Evolutionary conservation across 2,797 vertebrate genomes (phyloP).

Genomic region (Xenentodon cancila): DNA sequence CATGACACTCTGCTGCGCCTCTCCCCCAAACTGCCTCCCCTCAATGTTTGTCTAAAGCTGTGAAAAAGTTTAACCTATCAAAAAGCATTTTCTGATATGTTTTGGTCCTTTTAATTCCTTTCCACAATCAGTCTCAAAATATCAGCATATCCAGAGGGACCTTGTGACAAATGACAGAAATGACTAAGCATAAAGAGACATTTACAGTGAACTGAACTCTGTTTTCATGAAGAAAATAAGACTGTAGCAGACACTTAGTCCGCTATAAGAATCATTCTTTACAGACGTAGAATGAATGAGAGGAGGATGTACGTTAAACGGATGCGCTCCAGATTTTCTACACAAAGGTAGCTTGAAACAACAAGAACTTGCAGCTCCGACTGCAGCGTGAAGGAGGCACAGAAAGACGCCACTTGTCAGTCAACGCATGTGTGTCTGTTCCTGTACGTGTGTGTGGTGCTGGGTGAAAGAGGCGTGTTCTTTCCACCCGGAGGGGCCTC

Average conservation of each 20-base stretch:
- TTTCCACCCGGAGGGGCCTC: conserved; percentile 82
- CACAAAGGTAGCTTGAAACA: conserved; percentile 27
- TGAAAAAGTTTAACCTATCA: conserved; percentile 9
- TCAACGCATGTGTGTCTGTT: conserved; percentile 34
- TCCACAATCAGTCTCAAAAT: neutral
- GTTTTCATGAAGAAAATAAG: neutral
- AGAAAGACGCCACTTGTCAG: conserved; percentile 54
- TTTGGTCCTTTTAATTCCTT: neutral
- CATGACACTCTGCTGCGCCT: conserved; percentile 31
- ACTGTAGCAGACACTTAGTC: neutral
- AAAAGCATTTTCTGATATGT: conserved; percentile 5
- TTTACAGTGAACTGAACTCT: neutral
- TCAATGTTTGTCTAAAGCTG: conserved; percentile 19
- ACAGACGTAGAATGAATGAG: too few species aligned
- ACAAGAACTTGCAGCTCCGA: conserved; percentile 44
- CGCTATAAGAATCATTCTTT: too few species aligned
- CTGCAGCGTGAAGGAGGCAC: conserved; percentile 50
- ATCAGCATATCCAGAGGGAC: neutral
- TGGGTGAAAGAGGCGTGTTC: conserved; percentile 80
- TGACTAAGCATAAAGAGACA: neutral
- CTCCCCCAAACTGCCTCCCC: conserved; percentile 11
- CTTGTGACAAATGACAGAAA: neutral
- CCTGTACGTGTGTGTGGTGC: conserved; percentile 53
- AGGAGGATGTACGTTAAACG: neutral
- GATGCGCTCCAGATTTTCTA: conserved; percentile 1